Conservation (phyloP, 2,888 invertebrate genomes). For the Adela reaumurella region DNA sequence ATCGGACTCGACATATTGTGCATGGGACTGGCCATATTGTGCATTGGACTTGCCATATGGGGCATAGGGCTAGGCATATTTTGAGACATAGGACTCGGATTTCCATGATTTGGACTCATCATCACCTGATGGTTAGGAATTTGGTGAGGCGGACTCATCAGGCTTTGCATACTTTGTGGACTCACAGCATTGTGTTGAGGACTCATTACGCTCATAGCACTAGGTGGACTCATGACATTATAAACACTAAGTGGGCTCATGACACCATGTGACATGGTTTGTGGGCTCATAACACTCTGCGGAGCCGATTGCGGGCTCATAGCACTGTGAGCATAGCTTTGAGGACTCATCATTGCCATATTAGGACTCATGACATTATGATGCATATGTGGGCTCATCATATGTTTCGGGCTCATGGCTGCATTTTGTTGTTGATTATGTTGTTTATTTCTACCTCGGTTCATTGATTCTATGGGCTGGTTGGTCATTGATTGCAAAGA, state of each 20-base stretch:
- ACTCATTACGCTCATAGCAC: slow-evolving; percentile 49
- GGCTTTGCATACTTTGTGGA: slow-evolving; percentile 43
- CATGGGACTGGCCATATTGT: slow-evolving; percentile 41
- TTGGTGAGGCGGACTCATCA: slow-evolving; percentile 38
- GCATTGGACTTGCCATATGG: slow-evolving; percentile 38
- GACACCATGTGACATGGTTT: slow-evolving; percentile 31
- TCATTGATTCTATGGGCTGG: slow-evolving; percentile 25
- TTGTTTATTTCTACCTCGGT: slow-evolving; percentile 30
- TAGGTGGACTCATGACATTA: slow-evolving; percentile 48
- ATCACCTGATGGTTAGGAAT: slow-evolving; percentile 45
- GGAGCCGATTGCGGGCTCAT: slow-evolving; percentile 26
- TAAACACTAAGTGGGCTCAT: slow-evolving; percentile 46
- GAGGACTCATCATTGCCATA: slow-evolving; percentile 23
- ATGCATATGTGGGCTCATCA: slow-evolving; percentile 38
- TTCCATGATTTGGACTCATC: slow-evolving; percentile 44
- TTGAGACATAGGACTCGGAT: slow-evolving; percentile 29
- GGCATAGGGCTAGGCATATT: slow-evolving; percentile 37
- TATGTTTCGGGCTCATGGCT: slow-evolving; percentile 32
- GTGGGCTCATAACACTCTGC: slow-evolving; percentile 11
- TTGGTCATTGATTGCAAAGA: slow-evolving; percentile 43
- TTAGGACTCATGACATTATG: slow-evolving; percentile 47
- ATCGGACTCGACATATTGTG: slow-evolving; percentile 44
- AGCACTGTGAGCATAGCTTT: slow-evolving; percentile 44
- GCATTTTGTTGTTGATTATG: slow-evolving; percentile 26
- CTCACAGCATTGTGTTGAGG: slow-evolving; percentile 48